phyloP scores from a whole-genome alignment of 2,797 vertebrate species.

The Psittacula echo region DNA sequence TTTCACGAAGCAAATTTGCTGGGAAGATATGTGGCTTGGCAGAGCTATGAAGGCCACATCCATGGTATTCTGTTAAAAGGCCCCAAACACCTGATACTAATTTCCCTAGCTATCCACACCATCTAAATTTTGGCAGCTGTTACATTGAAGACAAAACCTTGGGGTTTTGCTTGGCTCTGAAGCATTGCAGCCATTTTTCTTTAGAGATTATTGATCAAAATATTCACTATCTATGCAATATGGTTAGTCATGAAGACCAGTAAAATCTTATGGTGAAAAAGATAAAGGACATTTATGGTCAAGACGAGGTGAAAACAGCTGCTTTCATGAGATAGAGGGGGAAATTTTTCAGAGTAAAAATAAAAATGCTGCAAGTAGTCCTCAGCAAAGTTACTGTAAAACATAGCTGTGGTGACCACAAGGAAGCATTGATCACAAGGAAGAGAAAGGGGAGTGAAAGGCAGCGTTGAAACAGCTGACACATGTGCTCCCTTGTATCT shows the following conservation, averaged over 20 bases:
- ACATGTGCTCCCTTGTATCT: neutral
- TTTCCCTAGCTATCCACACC: constrained; percentile 42
- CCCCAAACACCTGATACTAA: constrained; percentile 35
- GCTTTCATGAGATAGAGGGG: neutral
- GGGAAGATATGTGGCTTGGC: neutral
- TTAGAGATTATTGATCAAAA: neutral
- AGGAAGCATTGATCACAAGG: neutral
- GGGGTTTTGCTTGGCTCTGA: neutral
- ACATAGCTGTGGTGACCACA: neutral
- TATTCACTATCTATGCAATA: neutral
- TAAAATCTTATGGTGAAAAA: neutral
- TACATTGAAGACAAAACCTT: constrained; percentile 13
- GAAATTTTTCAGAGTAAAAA: neutral
- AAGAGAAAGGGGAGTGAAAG: neutral
- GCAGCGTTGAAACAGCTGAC: neutral
- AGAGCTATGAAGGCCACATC: neutral
- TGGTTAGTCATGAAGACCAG: neutral
- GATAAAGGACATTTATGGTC: neutral
- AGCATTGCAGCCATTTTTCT: neutral
- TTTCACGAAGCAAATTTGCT: constrained; percentile 19
- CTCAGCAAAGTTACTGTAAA: neutral
- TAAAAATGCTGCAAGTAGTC: neutral
- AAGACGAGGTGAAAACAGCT: neutral
- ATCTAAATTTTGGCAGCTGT: constrained; percentile 35
- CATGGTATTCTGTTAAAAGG: neutral